Percentiles rank a stretch among this genome's conserved stretches.
These are phyloP conservation scores for Octonoba sinensis DNA, from an alignment of 2,888 invertebrate species.

Conservation along the genomic window DNA sequence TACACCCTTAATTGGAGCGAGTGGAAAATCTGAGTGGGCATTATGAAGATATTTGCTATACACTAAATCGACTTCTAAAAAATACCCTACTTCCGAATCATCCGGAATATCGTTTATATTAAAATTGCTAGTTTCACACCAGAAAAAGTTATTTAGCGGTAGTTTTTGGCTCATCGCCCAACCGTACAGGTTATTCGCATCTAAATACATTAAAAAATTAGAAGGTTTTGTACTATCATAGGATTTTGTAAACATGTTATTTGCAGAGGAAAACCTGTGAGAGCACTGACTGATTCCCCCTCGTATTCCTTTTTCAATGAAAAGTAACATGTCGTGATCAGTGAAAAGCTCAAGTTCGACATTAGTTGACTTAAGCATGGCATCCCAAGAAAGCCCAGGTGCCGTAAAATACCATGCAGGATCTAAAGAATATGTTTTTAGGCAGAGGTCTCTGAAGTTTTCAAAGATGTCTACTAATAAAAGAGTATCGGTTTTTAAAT, in stretches of 20 bases:
- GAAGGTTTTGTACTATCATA: conserved; percentile 38
- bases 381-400: too few species aligned
- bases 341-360: conserved; percentile 67
- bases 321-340: conserved; percentile 67
- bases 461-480: too few species aligned
- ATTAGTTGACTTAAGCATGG: conserved; percentile 67
- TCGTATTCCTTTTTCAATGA: conserved; percentile 67
- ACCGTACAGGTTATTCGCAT: conserved; percentile 66
- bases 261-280: conserved; percentile 35
- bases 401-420: too few species aligned
- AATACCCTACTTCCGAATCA: conserved; percentile 23
- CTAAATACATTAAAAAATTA: conserved; percentile 38
- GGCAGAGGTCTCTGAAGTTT: too few species aligned
- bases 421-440: conserved; percentile 67
- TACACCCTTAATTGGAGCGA: conserved; percentile 49
- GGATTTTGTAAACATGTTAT: conserved; percentile 41
- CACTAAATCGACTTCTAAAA: conserved; percentile 30
- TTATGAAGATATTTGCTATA: conserved; percentile 17
- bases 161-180: conserved; percentile 54
- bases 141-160: conserved; percentile 45
- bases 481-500: too few species aligned
- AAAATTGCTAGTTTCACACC: not conserved
- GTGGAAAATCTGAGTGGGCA: conserved; percentile 42
- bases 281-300: conserved; percentile 49
- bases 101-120: not conserved